Evolutionary conservation across 2,888 invertebrate genomes (phyloP).

Genomic region (Lochmaea capreae): DNA sequence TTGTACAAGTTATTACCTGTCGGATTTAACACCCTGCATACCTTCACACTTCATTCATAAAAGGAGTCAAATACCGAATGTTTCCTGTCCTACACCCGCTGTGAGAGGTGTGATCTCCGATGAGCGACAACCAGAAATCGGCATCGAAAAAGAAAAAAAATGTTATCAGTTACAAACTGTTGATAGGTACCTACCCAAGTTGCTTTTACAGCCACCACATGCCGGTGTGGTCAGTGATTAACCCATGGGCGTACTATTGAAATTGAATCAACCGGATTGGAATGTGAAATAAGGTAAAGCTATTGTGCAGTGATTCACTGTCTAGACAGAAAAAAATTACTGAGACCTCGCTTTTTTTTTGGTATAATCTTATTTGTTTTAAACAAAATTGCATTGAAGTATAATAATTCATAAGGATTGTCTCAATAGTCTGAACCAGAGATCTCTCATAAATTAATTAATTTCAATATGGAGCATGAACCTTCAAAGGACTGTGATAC

Average conservation of each 20-base stretch:
- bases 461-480: no score
- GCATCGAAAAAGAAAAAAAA: conserved; percentile 18
- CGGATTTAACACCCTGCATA: conserved; percentile 19
- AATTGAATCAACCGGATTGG: not conserved
- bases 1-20: conserved; percentile 13
- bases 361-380: no score
- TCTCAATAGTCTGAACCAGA: no score
- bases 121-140: conserved; percentile 24
- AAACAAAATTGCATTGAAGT: no score
- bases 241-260: not conserved
- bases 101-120: conserved; percentile 23
- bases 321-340: no score
- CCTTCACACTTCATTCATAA: conserved; percentile 22
- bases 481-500: no score
- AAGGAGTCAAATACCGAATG: conserved; percentile 23
- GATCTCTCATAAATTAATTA: no score
- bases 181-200: conserved; percentile 29
- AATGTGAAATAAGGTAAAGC: no score
- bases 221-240: conserved; percentile 2
- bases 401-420: no score
- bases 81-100: conserved; percentile 26
- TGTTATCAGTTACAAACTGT: conserved; percentile 29
- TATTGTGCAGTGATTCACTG: no score
- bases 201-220: conserved; percentile 23
- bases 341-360: no score